A percentile compares a stretch with the other conserved stretches of the same genome.
These are phyloP conservation scores for Peromyscus aztecus DNA, from an alignment of 2,797 vertebrate genomes.

Conservation along the genomic window DNA sequence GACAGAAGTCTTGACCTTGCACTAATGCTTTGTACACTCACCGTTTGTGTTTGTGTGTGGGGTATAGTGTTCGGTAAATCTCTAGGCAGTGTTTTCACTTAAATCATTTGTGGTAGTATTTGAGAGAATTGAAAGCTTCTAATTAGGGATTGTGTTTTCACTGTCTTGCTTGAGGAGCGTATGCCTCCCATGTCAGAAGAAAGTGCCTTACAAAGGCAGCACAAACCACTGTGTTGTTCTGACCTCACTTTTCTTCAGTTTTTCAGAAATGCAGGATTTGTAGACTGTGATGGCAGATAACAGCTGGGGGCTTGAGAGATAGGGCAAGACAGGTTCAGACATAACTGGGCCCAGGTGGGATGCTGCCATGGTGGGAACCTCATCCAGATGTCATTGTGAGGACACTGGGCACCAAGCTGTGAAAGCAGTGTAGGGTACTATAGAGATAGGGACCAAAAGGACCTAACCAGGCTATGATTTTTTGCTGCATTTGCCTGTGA, in stretches of 20 bases:
- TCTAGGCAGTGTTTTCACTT: constrained; percentile 8
- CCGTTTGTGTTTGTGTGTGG: background rate
- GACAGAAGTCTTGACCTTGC: background rate
- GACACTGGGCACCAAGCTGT: constrained; percentile 50
- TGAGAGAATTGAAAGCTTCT: background rate
- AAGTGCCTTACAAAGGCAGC: constrained; percentile 65
- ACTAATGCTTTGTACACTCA: background rate
- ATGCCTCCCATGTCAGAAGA: constrained; percentile 58
- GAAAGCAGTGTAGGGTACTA: background rate
- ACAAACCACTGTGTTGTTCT: constrained; percentile 63
- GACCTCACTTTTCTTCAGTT: constrained; percentile 73
- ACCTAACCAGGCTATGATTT: background rate
- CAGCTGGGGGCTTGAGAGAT: constrained; percentile 77
- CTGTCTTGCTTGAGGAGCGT: constrained; percentile 47
- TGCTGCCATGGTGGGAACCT: constrained; percentile 70
- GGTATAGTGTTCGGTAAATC: background rate
- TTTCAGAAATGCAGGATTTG: constrained; percentile 70
- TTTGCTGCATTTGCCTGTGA: background rate
- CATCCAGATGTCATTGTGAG: constrained; percentile 70
- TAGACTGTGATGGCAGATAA: constrained; percentile 76
- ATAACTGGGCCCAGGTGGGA: constrained; percentile 65
- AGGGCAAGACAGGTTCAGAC: constrained; percentile 72
- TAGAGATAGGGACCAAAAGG: background rate
- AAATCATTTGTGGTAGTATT: background rate
- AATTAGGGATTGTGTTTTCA: background rate